phyloP scores from a whole-genome alignment of 1,140 invertebrate genomes.

The Drosophila pallidifrons region DNA sequence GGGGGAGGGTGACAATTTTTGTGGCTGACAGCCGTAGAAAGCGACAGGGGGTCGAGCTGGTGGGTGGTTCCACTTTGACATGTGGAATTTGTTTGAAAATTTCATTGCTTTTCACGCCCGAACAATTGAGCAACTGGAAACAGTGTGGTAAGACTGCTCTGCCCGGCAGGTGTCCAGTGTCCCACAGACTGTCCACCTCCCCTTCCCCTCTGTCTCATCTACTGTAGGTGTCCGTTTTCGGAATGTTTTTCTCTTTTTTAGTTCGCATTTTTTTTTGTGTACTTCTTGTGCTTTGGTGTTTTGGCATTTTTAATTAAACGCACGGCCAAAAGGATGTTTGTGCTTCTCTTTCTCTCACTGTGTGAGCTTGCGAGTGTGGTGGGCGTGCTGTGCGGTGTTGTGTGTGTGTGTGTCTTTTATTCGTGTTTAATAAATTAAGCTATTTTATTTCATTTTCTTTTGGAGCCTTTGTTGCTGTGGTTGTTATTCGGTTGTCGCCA shows the following conservation, averaged over 20 bases:
- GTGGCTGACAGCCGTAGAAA: conserved; percentile 19
- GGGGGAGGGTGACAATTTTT: background rate
- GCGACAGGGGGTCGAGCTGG: conserved; percentile 12
- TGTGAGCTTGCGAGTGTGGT: background rate
- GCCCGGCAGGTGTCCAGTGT: conserved; percentile 37
- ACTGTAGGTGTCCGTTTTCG: background rate
- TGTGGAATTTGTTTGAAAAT: conserved; percentile 59
- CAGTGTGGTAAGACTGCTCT: background rate
- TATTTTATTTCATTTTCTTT: conserved; percentile 57
- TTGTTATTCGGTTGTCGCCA: background rate
- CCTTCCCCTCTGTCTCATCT: background rate
- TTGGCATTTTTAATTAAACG: conserved; percentile 65
- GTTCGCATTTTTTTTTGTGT: background rate
- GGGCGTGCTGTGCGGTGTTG: too few relatives aligned
- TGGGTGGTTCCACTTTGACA: conserved; percentile 38
- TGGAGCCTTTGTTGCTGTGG: conserved; percentile 2
- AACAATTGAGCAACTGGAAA: conserved; percentile 12
- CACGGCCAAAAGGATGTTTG: conserved; percentile 31
- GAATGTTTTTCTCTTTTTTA: conserved; percentile 2
- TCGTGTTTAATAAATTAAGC: conserved; percentile 64
- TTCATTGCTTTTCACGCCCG: conserved; percentile 47
- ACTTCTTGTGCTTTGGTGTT: conserved; percentile 34
- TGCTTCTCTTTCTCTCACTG: background rate
- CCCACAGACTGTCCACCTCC: background rate
- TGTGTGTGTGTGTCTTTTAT: conserved; percentile 12